These are phyloP conservation scores for Paelopatides confundens DNA, from an alignment of 53 echinoderm and acorn worm genomes.

Conservation along the genomic window DNA sequence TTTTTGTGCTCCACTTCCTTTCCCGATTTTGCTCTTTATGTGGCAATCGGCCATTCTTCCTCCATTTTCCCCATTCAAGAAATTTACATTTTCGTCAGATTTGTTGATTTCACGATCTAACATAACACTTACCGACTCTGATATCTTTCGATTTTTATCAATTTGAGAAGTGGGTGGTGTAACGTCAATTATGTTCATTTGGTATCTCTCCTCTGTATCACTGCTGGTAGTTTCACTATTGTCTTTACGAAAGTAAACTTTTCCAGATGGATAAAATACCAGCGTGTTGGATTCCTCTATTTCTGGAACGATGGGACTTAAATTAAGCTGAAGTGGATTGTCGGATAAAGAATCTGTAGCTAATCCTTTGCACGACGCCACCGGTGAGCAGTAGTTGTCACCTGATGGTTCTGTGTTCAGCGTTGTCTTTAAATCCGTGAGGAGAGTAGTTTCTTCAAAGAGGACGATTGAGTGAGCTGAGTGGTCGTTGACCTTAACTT, in stretches of 20 bases:
- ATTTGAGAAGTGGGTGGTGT: background rate
- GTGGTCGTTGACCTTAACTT: background rate
- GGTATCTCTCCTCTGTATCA: background rate
- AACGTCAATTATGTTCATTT: background rate
- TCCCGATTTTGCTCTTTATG: background rate
- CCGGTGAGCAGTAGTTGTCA: background rate
- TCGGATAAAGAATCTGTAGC: no score
- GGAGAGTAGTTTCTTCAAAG: background rate
- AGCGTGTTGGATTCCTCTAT: background rate
- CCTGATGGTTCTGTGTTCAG: background rate
- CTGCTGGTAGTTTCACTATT: background rate
- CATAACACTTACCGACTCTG: background rate
- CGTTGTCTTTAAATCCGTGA: background rate
- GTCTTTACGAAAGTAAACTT: constrained; percentile 12
- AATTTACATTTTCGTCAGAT: background rate
- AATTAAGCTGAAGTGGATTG: background rate
- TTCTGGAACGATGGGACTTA: background rate
- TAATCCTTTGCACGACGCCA: no score
- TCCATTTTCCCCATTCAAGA: background rate
- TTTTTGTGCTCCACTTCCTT: background rate
- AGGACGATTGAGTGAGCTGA: constrained; percentile 33
- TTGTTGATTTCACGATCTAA: background rate
- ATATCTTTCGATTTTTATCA: background rate
- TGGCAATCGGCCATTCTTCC: background rate
- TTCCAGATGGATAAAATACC: background rate